phyloP scores from a whole-genome alignment of 2,113 vertebrate genomes.

The Neomonachus schauinslandi region DNA sequence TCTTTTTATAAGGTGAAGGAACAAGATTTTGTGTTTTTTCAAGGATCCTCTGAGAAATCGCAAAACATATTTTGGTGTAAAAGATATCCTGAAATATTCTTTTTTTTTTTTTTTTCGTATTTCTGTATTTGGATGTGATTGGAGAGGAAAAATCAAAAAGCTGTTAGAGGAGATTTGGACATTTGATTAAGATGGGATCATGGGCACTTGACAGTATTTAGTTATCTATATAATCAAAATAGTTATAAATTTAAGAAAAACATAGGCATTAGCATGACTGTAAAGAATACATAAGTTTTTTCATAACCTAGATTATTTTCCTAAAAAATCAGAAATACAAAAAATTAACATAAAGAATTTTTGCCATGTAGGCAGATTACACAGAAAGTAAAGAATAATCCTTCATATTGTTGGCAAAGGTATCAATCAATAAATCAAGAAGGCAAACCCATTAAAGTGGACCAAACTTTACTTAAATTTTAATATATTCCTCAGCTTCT shows the following conservation, averaged over 20 bases:
- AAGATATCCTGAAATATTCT: constrained; percentile 26
- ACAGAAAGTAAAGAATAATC: constrained; percentile 24
- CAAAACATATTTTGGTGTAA: constrained; percentile 59
- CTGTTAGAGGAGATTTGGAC: constrained; percentile 46
- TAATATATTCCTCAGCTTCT: background rate
- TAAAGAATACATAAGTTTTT: constrained; percentile 20
- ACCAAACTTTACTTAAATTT: background rate
- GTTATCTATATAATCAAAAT: constrained; percentile 50
- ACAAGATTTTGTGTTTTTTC: constrained; percentile 59
- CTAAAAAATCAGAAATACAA: background rate
- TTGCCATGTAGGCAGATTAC: background rate
- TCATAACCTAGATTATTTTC: background rate
- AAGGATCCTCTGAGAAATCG: constrained; percentile 53
- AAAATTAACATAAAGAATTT: constrained; percentile 3
- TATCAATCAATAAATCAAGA: constrained; percentile 34
- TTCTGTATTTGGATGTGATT: constrained; percentile 60
- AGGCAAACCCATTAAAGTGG: background rate
- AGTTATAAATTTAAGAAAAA: background rate
- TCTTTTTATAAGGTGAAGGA: constrained; percentile 68
- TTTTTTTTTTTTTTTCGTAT: background rate
- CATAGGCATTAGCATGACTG: background rate
- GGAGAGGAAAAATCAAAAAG: constrained; percentile 25
- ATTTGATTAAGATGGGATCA: constrained; percentile 47
- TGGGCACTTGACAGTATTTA: background rate
- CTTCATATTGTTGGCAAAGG: background rate